A percentile compares a stretch with the other conserved stretches of the same genome.
These are phyloP conservation scores for Lagorchestes hirsutus DNA, from an alignment of 2,797 vertebrate species.

Conservation along the genomic window DNA sequence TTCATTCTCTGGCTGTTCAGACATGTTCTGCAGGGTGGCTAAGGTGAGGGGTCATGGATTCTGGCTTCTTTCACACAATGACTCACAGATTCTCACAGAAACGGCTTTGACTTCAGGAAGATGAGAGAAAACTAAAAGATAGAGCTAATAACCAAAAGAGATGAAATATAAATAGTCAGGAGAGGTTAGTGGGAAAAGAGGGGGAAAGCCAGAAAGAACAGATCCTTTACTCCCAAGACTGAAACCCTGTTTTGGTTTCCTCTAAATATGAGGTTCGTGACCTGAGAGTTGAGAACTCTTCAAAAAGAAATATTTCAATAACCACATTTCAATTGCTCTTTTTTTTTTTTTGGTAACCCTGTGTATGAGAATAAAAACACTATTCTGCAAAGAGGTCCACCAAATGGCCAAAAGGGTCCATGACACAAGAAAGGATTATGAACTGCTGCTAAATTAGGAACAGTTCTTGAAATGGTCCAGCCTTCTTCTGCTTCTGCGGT, in stretches of 20 bases:
- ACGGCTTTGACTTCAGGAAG: not conserved
- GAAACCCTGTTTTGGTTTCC: not conserved
- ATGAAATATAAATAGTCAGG: not conserved
- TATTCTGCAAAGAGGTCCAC: not conserved
- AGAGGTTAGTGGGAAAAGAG: not conserved
- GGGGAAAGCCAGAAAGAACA: not conserved
- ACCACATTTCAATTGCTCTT: not conserved
- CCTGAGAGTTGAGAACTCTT: not conserved
- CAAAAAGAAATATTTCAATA: not conserved
- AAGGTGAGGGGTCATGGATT: not conserved
- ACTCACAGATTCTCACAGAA: not conserved
- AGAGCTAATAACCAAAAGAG: conserved; percentile 30
- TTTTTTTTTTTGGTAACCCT: not conserved
- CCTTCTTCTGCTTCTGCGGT: not conserved
- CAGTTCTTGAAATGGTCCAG: conserved; percentile 5
- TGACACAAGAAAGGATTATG: not conserved
- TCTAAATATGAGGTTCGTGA: not conserved
- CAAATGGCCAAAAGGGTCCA: not conserved
- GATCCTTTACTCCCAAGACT: not conserved
- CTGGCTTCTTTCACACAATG: not conserved
- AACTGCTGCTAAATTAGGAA: not conserved
- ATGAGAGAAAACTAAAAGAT: conserved; percentile 11
- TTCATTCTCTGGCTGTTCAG: not conserved
- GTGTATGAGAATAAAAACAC: not conserved
- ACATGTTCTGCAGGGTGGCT: not conserved